Conservation (phyloP, 1,140 invertebrate species). For the Apis mellifera region Amel_HAv3.1 CM009938.2:4818001-4818500, state of each 20-base stretch:
- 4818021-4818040: too few species aligned
- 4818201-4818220: background rate
- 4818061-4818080: too few species aligned
- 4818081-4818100: too few species aligned
- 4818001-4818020: too few species aligned
- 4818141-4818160: too few species aligned
- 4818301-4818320: background rate
- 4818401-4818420: constrained; percentile 23
- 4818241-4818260: constrained; percentile 12
- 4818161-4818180: too few species aligned
- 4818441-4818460: constrained; percentile 34
- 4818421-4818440: constrained; percentile 31
- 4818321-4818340: constrained; percentile 24
- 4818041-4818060: too few species aligned
- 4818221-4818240: constrained; percentile 15
- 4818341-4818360: constrained; percentile 39
- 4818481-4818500: constrained; percentile 25
- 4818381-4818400: constrained; percentile 32
- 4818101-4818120: too few species aligned
- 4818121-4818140: too few species aligned
- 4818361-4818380: constrained; percentile 39
- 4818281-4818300: background rate
- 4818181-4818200: constrained; percentile 6
- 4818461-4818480: constrained; percentile 36
- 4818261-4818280: background rate